Evolutionary conservation across 2,113 vertebrate genomes (phyloP).

Genomic region (Phrynosoma blainvillii): DNA sequence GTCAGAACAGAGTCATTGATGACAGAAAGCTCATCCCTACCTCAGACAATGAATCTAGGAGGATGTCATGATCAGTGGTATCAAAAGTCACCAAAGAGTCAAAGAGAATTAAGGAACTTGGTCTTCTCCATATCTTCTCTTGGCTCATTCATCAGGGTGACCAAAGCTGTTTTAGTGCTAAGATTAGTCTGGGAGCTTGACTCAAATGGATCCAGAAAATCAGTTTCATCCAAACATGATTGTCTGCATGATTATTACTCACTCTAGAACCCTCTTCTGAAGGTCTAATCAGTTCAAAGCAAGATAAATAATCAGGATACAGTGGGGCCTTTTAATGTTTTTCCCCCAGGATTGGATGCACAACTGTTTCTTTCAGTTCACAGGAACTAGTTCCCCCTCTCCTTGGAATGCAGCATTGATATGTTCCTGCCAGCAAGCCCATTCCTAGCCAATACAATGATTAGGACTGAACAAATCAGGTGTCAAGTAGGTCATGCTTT

Average conservation of each 20-base stretch:
- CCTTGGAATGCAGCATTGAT: neutral
- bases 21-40: neutral
- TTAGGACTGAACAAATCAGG: neutral
- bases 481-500: neutral
- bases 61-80: neutral
- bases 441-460: neutral
- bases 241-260: neutral
- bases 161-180: neutral
- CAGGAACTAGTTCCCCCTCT: neutral
- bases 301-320: neutral
- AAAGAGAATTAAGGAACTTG: neutral
- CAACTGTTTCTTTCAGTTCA: neutral
- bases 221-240: neutral
- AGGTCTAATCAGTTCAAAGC: neutral
- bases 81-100: neutral
- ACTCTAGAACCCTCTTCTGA: neutral
- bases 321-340: too few species aligned
- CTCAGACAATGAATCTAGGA: neutral
- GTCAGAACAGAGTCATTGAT: neutral
- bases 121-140: neutral
- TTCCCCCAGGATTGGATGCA: neutral
- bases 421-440: neutral
- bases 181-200: neutral
- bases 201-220: neutral
- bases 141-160: neutral